Evolutionary conservation across 2,113 vertebrate species (phyloP).

Genomic region (Formicarius rufipectus): DNA sequence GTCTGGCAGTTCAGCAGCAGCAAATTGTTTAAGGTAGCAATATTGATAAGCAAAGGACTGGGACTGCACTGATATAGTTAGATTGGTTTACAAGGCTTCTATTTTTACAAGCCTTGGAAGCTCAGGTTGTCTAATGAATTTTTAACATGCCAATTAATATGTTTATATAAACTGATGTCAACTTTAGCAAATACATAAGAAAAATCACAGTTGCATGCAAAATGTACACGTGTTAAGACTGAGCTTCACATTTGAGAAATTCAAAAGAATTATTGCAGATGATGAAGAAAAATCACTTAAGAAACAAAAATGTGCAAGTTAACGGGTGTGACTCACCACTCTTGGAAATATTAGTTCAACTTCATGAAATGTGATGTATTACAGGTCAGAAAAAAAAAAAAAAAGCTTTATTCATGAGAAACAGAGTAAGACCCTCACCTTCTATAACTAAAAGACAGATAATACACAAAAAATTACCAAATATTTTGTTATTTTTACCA

Average conservation of each 20-base stretch:
- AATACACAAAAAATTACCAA: neutral
- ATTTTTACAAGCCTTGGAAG: conserved; percentile 45
- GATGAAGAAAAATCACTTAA: neutral
- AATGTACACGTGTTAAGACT: conserved; percentile 25
- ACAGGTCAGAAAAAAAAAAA: neutral
- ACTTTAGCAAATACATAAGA: conserved; percentile 35
- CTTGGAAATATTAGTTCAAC: neutral
- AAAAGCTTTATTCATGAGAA: neutral
- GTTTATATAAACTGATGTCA: conserved; percentile 48
- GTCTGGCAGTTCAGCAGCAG: neutral
- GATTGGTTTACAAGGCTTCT: conserved; percentile 62
- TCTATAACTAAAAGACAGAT: neutral
- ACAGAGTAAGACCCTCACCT: neutral
- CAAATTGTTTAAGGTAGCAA: neutral
- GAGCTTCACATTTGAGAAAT: neutral
- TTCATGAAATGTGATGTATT: neutral
- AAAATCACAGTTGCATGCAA: conserved; percentile 62
- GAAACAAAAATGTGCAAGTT: neutral
- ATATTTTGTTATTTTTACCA: neutral
- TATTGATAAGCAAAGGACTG: conserved; percentile 47
- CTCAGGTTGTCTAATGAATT: conserved; percentile 67
- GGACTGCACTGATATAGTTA: conserved; percentile 63
- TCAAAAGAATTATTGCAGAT: neutral
- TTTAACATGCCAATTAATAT: conserved; percentile 56
- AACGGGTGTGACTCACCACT: neutral